Conservation (phyloP, 2,113 vertebrate genomes). For the Microtus richardsoni region DNA sequence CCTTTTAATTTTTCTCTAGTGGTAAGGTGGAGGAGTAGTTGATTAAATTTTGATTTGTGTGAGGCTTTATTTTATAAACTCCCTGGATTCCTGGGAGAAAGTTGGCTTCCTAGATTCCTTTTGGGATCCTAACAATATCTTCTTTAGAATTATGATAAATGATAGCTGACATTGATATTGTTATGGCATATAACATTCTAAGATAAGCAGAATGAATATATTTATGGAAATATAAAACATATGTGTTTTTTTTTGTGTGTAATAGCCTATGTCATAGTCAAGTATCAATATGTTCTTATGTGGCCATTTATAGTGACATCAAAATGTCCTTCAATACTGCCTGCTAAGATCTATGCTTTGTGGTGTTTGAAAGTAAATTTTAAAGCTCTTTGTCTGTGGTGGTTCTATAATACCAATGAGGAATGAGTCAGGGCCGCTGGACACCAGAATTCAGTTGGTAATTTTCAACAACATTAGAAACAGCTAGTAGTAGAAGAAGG, state of each 20-base stretch:
- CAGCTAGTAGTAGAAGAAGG: background rate
- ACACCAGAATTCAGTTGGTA: background rate
- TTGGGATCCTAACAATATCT: conserved; percentile 20
- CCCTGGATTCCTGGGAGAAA: background rate
- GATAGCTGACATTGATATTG: background rate
- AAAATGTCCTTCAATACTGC: background rate
- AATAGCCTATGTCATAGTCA: background rate
- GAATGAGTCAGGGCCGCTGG: background rate
- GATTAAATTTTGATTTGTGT: conserved; percentile 8
- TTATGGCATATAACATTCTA: background rate
- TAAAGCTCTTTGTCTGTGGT: background rate
- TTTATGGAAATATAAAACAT: background rate
- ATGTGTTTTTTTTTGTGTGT: background rate
- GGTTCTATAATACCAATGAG: background rate
- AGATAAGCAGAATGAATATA: background rate
- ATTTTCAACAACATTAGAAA: background rate
- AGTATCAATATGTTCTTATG: background rate
- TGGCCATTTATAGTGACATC: background rate
- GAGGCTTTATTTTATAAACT: conserved; percentile 29
- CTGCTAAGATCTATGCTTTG: background rate
- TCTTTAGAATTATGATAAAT: conserved; percentile 27
- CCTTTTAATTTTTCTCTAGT: conserved; percentile 18
- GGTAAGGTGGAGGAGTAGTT: background rate
- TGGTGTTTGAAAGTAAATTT: background rate
- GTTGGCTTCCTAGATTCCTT: background rate